phyloP scores from a whole-genome alignment of 2,113 vertebrate genomes.

The Scomber scombrus region DNA sequence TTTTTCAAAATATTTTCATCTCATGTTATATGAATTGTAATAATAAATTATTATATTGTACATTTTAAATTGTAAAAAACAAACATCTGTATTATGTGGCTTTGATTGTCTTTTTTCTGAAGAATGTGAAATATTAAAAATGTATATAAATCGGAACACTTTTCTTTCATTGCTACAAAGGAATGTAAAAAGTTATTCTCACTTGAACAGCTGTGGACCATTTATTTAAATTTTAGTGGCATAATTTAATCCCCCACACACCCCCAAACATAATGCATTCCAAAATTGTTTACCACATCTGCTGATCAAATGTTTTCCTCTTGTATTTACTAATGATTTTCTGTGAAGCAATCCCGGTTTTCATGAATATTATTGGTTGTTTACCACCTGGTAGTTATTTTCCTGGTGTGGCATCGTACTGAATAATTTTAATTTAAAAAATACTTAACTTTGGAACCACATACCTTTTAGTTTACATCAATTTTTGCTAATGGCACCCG shows the following conservation, averaged over 20 bases:
- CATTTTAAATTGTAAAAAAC: conserved; percentile 84
- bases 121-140: conserved; percentile 85
- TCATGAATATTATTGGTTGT: background rate
- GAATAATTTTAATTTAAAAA: conserved; percentile 10
- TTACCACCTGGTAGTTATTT: conserved; percentile 33
- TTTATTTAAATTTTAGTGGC: conserved; percentile 11
- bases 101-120: conserved; percentile 83
- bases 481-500: background rate
- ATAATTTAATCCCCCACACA: conserved; percentile 6
- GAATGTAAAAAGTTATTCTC: background rate
- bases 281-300: conserved; percentile 25
- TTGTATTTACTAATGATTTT: conserved; percentile 11
- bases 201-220: background rate
- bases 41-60: conserved; percentile 85
- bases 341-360: background rate
- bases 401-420: background rate
- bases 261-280: conserved; percentile 19
- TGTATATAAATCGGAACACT: conserved; percentile 65
- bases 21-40: conserved; percentile 80
- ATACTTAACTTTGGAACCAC: background rate
- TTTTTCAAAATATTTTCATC: conserved; percentile 74
- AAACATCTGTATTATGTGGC: conserved; percentile 79
- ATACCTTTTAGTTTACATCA: conserved; percentile 17
- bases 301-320: conserved; percentile 10
- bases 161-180: conserved; percentile 31